Evolutionary conservation across 2,888 invertebrate genomes (phyloP).

Genomic region (Pammene fasciana): DNA sequence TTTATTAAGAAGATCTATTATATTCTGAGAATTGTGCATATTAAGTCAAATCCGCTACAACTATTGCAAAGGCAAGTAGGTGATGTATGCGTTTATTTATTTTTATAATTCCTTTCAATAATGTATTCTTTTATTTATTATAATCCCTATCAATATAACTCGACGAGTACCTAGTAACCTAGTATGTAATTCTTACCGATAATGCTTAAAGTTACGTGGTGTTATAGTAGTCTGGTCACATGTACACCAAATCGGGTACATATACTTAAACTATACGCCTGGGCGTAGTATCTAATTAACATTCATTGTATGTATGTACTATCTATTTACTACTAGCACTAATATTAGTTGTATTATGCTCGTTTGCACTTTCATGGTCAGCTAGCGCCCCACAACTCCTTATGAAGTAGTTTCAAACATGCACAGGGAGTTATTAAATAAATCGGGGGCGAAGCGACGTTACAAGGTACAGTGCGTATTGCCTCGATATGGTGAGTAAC

Average conservation of each 20-base stretch:
- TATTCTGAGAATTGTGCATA: conserved; percentile 68
- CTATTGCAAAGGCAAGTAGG: conserved; percentile 80
- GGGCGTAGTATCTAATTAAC: conserved; percentile 59
- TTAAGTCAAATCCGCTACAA: conserved; percentile 67
- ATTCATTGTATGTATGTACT: conserved; percentile 65
- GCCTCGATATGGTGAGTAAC: conserved; percentile 53
- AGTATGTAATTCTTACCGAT: conserved; percentile 56
- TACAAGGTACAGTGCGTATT: conserved; percentile 48
- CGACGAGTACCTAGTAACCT: conserved; percentile 57
- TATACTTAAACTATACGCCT: conserved; percentile 53
- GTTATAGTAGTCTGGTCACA: conserved; percentile 70
- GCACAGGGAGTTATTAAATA: conserved; percentile 68
- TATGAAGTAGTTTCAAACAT: conserved; percentile 65
- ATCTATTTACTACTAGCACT: conserved; percentile 72
- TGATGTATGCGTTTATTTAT: conserved; percentile 67
- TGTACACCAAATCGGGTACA: conserved; percentile 53
- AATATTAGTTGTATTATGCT: conserved; percentile 74
- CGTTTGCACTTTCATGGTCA: conserved; percentile 60
- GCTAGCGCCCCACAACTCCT: conserved; percentile 63
- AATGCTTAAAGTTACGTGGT: conserved; percentile 70
- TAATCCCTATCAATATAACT: conserved; percentile 61
- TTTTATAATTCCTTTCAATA: conserved; percentile 54
- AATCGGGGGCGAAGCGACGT: conserved; percentile 55
- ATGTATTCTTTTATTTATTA: conserved; percentile 62
- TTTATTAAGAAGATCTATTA: conserved; percentile 55